These are phyloP conservation scores for Drosophila simulans DNA, from an alignment of 1,140 invertebrate species.

Conservation along the genomic window DNA sequence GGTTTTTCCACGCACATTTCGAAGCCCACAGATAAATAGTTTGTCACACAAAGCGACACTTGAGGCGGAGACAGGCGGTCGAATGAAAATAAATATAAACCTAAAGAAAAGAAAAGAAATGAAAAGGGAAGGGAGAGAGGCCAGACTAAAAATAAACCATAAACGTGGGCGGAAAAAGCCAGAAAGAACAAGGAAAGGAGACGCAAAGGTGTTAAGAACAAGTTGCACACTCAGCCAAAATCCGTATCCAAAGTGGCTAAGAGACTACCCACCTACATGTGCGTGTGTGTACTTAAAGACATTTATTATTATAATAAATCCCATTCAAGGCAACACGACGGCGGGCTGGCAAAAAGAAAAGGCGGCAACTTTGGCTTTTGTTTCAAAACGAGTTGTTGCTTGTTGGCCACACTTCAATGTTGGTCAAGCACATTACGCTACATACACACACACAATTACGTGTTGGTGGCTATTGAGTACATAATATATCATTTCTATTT, in stretches of 20 bases:
- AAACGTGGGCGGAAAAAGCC: slow-evolving; percentile 62
- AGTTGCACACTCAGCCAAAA: slow-evolving; percentile 63
- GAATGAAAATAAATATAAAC: slow-evolving; percentile 40
- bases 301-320: slow-evolving; percentile 61
- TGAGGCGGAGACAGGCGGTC: slow-evolving; percentile 32
- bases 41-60: slow-evolving; percentile 57
- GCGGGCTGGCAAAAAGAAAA: slow-evolving; percentile 26
- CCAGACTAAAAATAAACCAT: slow-evolving; percentile 68
- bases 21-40: slow-evolving; percentile 53
- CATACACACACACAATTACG: slow-evolving; percentile 32
- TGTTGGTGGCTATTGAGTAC: slow-evolving; percentile 17
- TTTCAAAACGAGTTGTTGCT: slow-evolving; percentile 70
- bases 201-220: slow-evolving; percentile 76
- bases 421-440: slow-evolving; percentile 73
- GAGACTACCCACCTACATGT: slow-evolving; percentile 38
- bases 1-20: slow-evolving; percentile 63
- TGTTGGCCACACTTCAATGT: slow-evolving; percentile 68
- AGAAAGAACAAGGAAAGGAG: slow-evolving; percentile 10
- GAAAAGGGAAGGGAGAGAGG: slow-evolving; percentile 24
- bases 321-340: slow-evolving; percentile 26
- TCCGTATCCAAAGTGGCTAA: slow-evolving; percentile 43
- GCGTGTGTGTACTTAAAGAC: slow-evolving; percentile 31
- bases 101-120: slow-evolving; percentile 36
- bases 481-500: slow-evolving; percentile 31
- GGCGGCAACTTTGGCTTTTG: slow-evolving; percentile 69